Evolutionary conservation across 35 echinoderm and acorn worm species (phyloP).

Genomic region (Stichopus chloronotus): DNA sequence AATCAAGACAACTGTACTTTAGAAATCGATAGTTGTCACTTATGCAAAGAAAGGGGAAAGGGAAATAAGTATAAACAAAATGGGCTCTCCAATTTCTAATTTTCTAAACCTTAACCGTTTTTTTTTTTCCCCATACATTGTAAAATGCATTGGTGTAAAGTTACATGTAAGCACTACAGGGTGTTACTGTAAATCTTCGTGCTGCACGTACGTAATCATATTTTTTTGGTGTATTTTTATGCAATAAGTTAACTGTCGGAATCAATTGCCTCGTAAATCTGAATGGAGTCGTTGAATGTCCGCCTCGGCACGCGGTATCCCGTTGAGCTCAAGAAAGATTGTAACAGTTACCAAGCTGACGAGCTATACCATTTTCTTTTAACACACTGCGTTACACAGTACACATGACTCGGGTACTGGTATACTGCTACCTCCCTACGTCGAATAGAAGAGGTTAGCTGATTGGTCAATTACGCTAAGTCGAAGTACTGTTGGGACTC

Average conservation of each 20-base stretch:
- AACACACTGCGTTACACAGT: not conserved
- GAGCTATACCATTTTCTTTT: not conserved
- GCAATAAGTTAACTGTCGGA: slow-evolving; percentile 55
- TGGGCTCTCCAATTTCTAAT: not conserved
- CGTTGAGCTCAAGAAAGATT: slow-evolving; percentile 26
- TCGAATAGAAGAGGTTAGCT: not conserved
- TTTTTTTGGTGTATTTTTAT: slow-evolving; percentile 17
- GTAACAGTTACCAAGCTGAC: slow-evolving; percentile 48
- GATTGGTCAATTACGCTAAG: slow-evolving; percentile 28
- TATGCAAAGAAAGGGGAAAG: too few relatives aligned
- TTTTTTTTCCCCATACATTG: not conserved
- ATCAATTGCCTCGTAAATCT: slow-evolving; percentile 43
- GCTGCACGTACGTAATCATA: slow-evolving; percentile 14
- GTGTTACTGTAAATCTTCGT: not conserved
- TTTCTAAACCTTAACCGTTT: not conserved
- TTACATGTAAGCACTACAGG: not conserved
- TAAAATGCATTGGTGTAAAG: not conserved
- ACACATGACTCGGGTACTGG: slow-evolving; percentile 1
- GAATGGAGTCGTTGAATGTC: slow-evolving; percentile 47
- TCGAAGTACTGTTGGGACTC: not conserved
- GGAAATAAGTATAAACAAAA: not conserved
- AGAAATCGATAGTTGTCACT: too few relatives aligned
- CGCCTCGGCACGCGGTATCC: slow-evolving; percentile 51
- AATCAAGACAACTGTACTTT: too few relatives aligned
- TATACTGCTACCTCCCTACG: not conserved